phyloP scores from a whole-genome alignment of 2,888 invertebrate species.

The Philereme transversata region DNA sequence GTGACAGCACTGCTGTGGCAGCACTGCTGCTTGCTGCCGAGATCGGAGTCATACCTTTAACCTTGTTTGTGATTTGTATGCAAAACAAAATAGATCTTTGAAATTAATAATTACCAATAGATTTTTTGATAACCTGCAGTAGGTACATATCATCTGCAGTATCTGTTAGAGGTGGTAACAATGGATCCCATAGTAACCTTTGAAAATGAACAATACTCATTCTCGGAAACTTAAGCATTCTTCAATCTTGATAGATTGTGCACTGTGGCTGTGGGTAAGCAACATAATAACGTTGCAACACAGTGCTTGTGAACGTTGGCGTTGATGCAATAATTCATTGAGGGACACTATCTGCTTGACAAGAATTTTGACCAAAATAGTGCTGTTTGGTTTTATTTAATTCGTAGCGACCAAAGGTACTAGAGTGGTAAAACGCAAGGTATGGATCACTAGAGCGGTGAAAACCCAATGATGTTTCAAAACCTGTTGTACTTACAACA shows the following conservation, averaged over 20 bases:
- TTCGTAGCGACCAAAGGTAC: too few relatives aligned
- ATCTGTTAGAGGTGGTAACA: constrained; percentile 34
- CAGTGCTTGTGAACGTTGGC: constrained; percentile 52
- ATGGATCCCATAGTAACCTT: constrained; percentile 49
- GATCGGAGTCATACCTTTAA: too few relatives aligned
- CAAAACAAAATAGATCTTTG: too few relatives aligned
- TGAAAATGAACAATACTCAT: constrained; percentile 57
- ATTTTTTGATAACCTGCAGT: constrained; percentile 33
- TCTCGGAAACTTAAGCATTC: constrained; percentile 52
- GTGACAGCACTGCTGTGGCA: too few relatives aligned
- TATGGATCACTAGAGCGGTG: too few relatives aligned
- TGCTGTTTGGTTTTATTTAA: too few relatives aligned
- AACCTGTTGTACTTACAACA: too few relatives aligned
- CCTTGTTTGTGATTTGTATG: too few relatives aligned
- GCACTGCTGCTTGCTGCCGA: too few relatives aligned
- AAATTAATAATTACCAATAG: too few relatives aligned
- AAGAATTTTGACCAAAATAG: not conserved
- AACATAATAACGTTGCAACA: constrained; percentile 75
- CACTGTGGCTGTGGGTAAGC: constrained; percentile 63
- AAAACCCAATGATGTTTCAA: too few relatives aligned
- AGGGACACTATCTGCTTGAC: constrained; percentile 13
- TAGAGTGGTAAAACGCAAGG: too few relatives aligned
- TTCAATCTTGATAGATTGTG: constrained; percentile 64
- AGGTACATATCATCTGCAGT: not conserved
- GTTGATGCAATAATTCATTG: constrained; percentile 58